A percentile compares a stretch with the other conserved stretches of the same genome.
These are phyloP conservation scores for Bimastos eiseni DNA, from an alignment of 2,888 invertebrate species.

Conservation along the genomic window DNA sequence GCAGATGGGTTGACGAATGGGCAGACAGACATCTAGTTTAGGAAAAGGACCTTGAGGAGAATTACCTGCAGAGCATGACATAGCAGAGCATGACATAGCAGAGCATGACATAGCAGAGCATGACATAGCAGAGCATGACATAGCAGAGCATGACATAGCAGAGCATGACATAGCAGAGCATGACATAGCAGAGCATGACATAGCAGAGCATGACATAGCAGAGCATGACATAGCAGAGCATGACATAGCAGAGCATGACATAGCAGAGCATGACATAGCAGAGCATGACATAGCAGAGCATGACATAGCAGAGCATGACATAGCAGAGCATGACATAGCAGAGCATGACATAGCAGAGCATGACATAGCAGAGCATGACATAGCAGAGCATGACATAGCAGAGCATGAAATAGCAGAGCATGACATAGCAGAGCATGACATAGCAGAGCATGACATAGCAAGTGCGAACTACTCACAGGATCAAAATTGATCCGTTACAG, in stretches of 20 bases:
- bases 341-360: no score
- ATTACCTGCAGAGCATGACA: not conserved
- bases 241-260: not conserved
- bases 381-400: not conserved
- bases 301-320: not conserved
- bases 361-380: not conserved
- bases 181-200: not conserved
- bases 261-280: not conserved
- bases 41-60: not conserved
- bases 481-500: not conserved
- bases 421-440: not conserved
- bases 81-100: not conserved
- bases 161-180: no score
- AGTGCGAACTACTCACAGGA: not conserved
- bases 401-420: no score
- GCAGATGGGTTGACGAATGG: not conserved
- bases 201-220: not conserved
- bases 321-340: not conserved
- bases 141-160: not conserved
- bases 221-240: no score
- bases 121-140: not conserved
- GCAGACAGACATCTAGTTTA: not conserved
- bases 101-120: no score
- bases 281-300: no score
- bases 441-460: not conserved